phyloP scores from a whole-genome alignment of 2,888 invertebrate genomes.

The Andrena praecox region DNA sequence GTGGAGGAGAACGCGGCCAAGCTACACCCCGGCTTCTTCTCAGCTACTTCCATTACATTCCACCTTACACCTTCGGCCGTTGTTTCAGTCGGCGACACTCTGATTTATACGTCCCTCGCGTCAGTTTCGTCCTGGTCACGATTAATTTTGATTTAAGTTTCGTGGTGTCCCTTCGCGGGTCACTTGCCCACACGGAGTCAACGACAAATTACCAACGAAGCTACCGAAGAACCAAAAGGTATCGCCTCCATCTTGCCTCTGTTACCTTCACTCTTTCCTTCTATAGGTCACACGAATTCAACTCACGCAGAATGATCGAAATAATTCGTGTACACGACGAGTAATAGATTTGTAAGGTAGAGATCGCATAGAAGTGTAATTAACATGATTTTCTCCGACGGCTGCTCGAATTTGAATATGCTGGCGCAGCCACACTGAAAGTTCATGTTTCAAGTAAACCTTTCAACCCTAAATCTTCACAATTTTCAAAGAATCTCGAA shows the following conservation, averaged over 20 bases:
- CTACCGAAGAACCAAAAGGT: constrained; percentile 13
- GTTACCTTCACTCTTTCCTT: background rate
- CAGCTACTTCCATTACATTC: constrained; percentile 5
- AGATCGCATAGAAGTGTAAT: too few relatives aligned
- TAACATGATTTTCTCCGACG: too few relatives aligned
- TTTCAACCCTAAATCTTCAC: too few relatives aligned
- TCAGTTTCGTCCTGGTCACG: constrained; percentile 6
- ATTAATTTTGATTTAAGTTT: constrained; percentile 38
- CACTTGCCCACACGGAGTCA: background rate
- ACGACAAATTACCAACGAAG: constrained; percentile 33
- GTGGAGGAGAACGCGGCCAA: constrained; percentile 1
- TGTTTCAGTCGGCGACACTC: background rate
- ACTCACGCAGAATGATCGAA: background rate
- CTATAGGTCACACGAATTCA: background rate
- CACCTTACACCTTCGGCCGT: background rate
- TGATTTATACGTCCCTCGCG: constrained; percentile 51
- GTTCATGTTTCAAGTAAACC: too few relatives aligned
- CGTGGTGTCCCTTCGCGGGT: background rate
- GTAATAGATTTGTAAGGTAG: too few relatives aligned
- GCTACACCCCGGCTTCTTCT: constrained; percentile 16
- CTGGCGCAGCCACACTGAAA: too few relatives aligned
- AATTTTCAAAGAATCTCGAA: too few relatives aligned
- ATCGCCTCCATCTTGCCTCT: background rate
- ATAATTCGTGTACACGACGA: too few relatives aligned
- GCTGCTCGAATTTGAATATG: too few relatives aligned